phyloP scores from a whole-genome alignment of 1,140 invertebrate species.

The Chionoecetes opilio region DNA sequence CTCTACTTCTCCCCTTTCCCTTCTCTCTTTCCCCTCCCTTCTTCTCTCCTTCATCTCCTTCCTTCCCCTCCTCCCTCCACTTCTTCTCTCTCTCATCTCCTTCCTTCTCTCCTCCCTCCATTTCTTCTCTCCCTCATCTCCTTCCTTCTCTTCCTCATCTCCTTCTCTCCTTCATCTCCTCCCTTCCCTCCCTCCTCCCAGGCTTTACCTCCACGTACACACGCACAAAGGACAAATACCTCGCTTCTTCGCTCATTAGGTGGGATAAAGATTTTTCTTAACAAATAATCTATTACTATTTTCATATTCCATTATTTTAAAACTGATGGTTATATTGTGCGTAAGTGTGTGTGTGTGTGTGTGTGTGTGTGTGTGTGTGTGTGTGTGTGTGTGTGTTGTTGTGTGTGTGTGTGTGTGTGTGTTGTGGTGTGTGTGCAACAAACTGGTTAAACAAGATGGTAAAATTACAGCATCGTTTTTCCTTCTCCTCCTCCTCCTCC shows the following conservation, averaged over 20 bases:
- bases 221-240: too few species aligned
- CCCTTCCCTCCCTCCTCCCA: neutral
- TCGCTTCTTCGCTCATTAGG: too few species aligned
- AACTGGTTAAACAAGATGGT: neutral
- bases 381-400: conserved; percentile 40
- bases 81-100: neutral
- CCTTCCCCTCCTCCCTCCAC: neutral
- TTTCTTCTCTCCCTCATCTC: neutral
- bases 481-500: neutral
- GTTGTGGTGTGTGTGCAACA: conserved; percentile 24
- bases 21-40: neutral
- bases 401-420: conserved; percentile 52
- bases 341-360: too few species aligned
- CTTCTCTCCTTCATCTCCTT: neutral
- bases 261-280: too few species aligned
- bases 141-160: neutral
- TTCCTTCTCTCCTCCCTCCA: neutral
- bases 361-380: conserved; percentile 45
- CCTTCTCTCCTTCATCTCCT: too few species aligned
- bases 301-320: too few species aligned
- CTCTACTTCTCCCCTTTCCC: neutral
- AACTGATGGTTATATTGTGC: too few species aligned
- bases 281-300: too few species aligned
- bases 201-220: neutral
- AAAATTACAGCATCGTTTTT: neutral